Conservation (phyloP, 2,888 invertebrate species). For the Ptychoptera albimana region DNA sequence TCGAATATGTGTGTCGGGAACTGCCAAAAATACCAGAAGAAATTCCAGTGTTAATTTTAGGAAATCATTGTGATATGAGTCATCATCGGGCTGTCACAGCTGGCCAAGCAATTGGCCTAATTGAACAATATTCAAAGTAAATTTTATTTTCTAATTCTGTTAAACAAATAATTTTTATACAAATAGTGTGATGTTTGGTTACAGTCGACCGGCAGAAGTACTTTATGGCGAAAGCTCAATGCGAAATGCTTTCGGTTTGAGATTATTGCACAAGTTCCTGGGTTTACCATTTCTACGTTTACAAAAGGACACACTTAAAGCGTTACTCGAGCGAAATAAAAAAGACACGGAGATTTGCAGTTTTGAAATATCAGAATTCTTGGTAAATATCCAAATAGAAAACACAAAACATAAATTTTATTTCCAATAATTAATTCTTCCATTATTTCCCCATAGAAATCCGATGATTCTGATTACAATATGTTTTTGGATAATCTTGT, state of each 20-base stretch:
- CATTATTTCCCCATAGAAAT: conserved; percentile 28
- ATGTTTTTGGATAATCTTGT: conserved; percentile 58
- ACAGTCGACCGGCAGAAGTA: conserved; percentile 44
- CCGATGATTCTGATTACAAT: conserved; percentile 61
- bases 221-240: conserved; percentile 86
- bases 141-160: conserved; percentile 12
- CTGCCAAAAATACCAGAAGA: conserved; percentile 62
- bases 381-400: conserved; percentile 30
- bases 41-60: conserved; percentile 73
- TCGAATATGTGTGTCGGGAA: conserved; percentile 85
- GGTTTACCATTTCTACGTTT: conserved; percentile 85
- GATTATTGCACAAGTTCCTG: conserved; percentile 85
- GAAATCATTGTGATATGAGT: conserved; percentile 94
- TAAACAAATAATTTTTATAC: conserved; percentile 19
- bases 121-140: conserved; percentile 43
- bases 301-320: conserved; percentile 67
- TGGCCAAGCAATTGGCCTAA: conserved; percentile 52
- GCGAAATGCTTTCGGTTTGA: conserved; percentile 89
- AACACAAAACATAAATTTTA: background rate
- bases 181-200: conserved; percentile 4
- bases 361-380: conserved; percentile 58
- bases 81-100: conserved; percentile 74
- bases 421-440: conserved; percentile 2
- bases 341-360: conserved; percentile 62
- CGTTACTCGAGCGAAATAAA: conserved; percentile 72